A percentile compares a stretch with the other conserved stretches of the same genome.
Evolutionary conservation across 1,140 invertebrate genomes (phyloP).

Genomic region (Brevipalpus yothersi): DNA sequence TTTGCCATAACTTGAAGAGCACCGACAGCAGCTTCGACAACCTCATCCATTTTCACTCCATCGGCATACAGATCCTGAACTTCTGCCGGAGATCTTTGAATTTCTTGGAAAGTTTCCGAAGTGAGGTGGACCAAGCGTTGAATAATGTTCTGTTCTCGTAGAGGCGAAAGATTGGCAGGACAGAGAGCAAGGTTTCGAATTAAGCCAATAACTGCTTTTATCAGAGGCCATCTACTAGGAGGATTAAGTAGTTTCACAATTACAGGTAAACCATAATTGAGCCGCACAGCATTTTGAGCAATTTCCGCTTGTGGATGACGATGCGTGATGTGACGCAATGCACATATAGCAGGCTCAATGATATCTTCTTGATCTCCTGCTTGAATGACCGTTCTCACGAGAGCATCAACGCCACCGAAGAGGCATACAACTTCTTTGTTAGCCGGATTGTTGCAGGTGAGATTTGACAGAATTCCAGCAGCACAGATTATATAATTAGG

Average conservation of each 20-base stretch:
- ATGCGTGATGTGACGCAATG: slow-evolving; percentile 79
- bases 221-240: slow-evolving; percentile 71
- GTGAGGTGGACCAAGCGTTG: slow-evolving; percentile 74
- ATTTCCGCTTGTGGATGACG: slow-evolving; percentile 82
- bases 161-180: slow-evolving; percentile 74
- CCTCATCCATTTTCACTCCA: slow-evolving; percentile 93
- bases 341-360: slow-evolving; percentile 90
- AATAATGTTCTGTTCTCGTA: slow-evolving; percentile 80
- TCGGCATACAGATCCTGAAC: slow-evolving; percentile 46
- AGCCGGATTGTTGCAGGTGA: slow-evolving; percentile 95
- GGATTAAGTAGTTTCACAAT: slow-evolving; percentile 86
- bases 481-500: slow-evolving; percentile 91
- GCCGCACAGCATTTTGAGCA: slow-evolving; percentile 82
- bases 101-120: slow-evolving; percentile 73
- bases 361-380: slow-evolving; percentile 93
- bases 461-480: slow-evolving; percentile 88
- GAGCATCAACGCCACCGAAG: slow-evolving; percentile 77
- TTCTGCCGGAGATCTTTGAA: slow-evolving; percentile 38
- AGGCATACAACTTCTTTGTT: slow-evolving; percentile 88
- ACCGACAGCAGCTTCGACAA: slow-evolving; percentile 87
- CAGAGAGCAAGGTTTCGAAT: slow-evolving; percentile 89
- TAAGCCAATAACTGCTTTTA: slow-evolving; percentile 84
- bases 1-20: slow-evolving; percentile 85
- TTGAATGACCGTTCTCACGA: slow-evolving; percentile 75
- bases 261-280: slow-evolving; percentile 74